Base-by-base conservation (phyloP, 2,888 invertebrate species). In the Steinernema hermaphroditum region DNA sequence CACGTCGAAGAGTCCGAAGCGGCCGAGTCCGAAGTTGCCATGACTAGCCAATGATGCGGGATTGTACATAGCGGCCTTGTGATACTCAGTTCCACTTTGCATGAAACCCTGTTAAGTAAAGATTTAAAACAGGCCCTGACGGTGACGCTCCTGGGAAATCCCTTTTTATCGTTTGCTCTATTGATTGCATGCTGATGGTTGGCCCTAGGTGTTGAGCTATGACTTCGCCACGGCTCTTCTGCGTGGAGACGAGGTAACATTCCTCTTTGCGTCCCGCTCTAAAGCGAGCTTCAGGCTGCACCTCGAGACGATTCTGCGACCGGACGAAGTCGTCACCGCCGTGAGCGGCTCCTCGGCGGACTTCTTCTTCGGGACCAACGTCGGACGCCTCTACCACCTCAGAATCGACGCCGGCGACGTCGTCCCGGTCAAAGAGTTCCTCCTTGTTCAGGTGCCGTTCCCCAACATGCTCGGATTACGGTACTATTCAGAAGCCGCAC, bases 401-500 rank as follows among this genome's bases (percentile, higher is more conserved):
- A 9, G 27, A 16, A 54, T 54, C 6, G 62, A 62, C 22, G 1
- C 32, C 32, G 32, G 6, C 29, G 62, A 32, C 32, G 62, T 32
- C 2, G 62, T 32, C 16, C 62, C 32, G 16, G 32, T 62, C 16
- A 62, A 32, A 19, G 62, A 62, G 16, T 14, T 62, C 2, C 16
- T 62, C 2, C 62, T 62, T 16, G 62, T 62, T 29, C 62, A 62
- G 62, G 62, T 62, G 12, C 37, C 37, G 37, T 37, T n/a, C n/a
- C n/a, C n/a, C n/a, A n/a, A n/a, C n/a, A n/a, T n/a, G n/a, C n/a
- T n/a, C n/a, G n/a, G n/a, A n/a, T n/a, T n/a, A n/a, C n/a, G n/a
- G n/a, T n/a, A n/a, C n/a, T 6, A n/a, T 62, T 62, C 27, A 62
- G 62, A 62, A 62, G n/a, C 62, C 62, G 9, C 62, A 62, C 32